Evolutionary conservation across 1,140 invertebrate genomes (phyloP).

Genomic region (Drosophila kurseongensis): DNA sequence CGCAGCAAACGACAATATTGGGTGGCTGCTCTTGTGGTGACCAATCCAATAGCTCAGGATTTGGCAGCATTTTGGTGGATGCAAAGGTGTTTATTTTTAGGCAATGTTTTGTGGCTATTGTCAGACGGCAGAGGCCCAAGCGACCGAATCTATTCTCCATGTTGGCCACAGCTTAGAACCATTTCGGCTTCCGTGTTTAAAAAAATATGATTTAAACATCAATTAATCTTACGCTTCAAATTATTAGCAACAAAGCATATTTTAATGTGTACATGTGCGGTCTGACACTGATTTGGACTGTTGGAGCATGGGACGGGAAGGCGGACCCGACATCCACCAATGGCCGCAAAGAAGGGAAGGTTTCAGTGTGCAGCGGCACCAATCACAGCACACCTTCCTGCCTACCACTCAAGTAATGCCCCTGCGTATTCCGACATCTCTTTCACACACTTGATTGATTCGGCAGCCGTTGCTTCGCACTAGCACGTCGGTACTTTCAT

Average conservation of each 20-base stretch:
- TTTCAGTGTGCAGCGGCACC: slow-evolving; percentile 41
- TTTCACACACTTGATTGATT: slow-evolving; percentile 21
- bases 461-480: slow-evolving; percentile 12
- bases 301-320: slow-evolving; percentile 19
- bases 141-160: neutral
- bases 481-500: slow-evolving; percentile 7
- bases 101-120: neutral
- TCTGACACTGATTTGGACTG: neutral
- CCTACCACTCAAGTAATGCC: slow-evolving; percentile 42
- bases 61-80: neutral
- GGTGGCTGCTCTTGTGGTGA: slow-evolving; percentile 11
- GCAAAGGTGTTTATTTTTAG: slow-evolving; percentile 4
- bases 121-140: neutral
- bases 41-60: slow-evolving; percentile 21
- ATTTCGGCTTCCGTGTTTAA: neutral
- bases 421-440: slow-evolving; percentile 28
- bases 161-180: neutral
- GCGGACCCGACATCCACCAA: slow-evolving; percentile 53
- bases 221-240: neutral
- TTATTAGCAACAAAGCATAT: neutral
- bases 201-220: neutral
- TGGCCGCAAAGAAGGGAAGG: slow-evolving; percentile 44
- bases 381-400: slow-evolving; percentile 60
- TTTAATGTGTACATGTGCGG: neutral
- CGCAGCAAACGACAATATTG: slow-evolving; percentile 14